These are phyloP conservation scores for Trematocara variabile DNA, from an alignment of 2,113 vertebrate species.

Conservation along the genomic window DNA sequence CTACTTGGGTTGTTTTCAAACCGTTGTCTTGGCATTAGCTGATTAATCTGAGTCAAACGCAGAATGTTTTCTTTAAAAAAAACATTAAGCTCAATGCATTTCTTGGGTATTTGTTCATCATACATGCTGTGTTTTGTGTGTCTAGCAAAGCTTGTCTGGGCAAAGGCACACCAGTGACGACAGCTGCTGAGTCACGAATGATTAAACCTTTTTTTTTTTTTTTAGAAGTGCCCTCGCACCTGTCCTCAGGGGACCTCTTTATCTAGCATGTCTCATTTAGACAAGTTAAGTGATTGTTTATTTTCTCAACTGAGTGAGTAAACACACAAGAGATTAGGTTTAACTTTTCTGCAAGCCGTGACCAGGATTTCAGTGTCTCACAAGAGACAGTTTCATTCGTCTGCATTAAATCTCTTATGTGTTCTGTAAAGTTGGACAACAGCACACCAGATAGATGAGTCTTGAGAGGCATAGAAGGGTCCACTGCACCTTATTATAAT, in stretches of 20 bases:
- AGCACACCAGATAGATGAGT: not conserved
- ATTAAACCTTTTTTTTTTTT: not conserved
- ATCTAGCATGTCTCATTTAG: not conserved
- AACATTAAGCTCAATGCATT: not conserved
- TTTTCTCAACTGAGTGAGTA: not conserved
- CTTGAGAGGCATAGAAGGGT: not conserved
- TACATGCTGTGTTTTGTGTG: not conserved
- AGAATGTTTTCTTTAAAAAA: not conserved
- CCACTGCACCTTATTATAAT: not conserved
- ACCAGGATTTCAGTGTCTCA: not conserved
- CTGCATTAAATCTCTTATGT: not conserved
- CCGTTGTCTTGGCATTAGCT: not conserved
- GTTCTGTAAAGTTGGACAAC: not conserved
- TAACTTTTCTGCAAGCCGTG: not conserved
- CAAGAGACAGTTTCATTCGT: fast-evolving
- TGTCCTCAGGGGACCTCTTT: not conserved
- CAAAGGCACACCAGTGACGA: not conserved
- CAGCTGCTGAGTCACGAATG: constrained; percentile 16
- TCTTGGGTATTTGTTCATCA: not conserved
- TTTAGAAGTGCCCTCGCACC: not conserved
- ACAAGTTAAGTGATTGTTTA: not conserved
- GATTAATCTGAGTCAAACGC: not conserved
- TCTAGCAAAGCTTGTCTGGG: not conserved
- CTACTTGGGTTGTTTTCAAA: not conserved
- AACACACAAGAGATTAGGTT: not conserved